Conservation (phyloP, 2,797 vertebrate genomes). For the Ataeniobius toweri region DNA sequence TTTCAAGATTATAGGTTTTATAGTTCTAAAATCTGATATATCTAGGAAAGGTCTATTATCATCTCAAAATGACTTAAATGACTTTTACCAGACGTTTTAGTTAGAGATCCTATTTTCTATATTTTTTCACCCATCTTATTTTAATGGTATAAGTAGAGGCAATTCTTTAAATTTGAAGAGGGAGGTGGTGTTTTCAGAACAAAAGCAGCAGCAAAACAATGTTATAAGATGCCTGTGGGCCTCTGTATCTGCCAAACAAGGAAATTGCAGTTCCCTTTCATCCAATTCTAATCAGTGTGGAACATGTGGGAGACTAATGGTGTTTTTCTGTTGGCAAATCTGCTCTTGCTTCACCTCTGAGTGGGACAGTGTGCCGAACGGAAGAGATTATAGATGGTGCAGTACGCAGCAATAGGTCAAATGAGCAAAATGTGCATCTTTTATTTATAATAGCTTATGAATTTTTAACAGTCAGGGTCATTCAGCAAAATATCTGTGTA, state of each 20-base stretch:
- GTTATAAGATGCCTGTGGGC: conserved; percentile 71
- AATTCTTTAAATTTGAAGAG: conserved; percentile 61
- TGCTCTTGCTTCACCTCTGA: conserved; percentile 64
- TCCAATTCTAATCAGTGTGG: conserved; percentile 71
- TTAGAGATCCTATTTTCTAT: conserved; percentile 68
- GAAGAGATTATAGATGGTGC: conserved; percentile 65
- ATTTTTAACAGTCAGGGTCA: conserved; percentile 79
- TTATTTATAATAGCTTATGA: conserved; percentile 82
- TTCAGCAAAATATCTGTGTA: conserved; percentile 47
- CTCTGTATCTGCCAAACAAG: conserved; percentile 68
- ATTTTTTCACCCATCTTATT: conserved; percentile 66
- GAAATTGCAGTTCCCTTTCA: conserved; percentile 74
- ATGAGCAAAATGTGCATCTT: conserved; percentile 79
- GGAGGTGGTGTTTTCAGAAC: conserved; percentile 55
- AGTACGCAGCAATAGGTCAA: conserved; percentile 73
- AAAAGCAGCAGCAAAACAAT: conserved; percentile 57
- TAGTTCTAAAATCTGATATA: not conserved
- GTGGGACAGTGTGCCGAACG: conserved; percentile 62
- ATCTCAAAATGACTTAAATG: conserved; percentile 11
- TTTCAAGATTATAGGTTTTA: not conserved
- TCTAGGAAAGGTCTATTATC: not conserved
- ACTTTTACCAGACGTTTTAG: conserved; percentile 67
- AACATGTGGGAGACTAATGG: conserved; percentile 77
- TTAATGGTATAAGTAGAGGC: conserved; percentile 63
- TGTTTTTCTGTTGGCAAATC: conserved; percentile 67